Percentiles rank a stretch among this genome's conserved stretches.
Conservation (phyloP, 2,888 invertebrate genomes). For the Phorcus lineatus region DNA sequence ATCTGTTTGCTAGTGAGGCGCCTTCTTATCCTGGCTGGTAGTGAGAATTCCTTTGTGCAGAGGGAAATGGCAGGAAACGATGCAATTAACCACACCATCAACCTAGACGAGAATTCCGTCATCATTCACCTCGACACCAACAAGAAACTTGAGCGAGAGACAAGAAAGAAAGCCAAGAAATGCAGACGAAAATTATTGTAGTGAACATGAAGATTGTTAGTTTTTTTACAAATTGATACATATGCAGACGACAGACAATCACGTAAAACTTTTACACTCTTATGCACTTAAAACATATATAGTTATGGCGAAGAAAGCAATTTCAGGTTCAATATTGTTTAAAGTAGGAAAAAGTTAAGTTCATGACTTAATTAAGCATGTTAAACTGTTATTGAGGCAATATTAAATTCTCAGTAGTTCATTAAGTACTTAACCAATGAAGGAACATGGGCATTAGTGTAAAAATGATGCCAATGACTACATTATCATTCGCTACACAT, state of each 20-base stretch:
- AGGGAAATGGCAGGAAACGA: neutral
- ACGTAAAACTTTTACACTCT: neutral
- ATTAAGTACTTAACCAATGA: too few relatives aligned
- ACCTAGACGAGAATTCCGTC: neutral
- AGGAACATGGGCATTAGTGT: too few relatives aligned
- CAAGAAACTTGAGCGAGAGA: neutral
- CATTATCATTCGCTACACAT: too few relatives aligned
- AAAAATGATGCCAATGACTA: too few relatives aligned
- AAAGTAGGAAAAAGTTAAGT: too few relatives aligned
- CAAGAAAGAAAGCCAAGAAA: neutral
- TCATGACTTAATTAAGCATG: too few relatives aligned
- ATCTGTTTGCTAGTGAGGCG: neutral
- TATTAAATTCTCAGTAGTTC: too few relatives aligned
- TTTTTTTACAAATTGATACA: neutral
- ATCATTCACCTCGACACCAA: neutral
- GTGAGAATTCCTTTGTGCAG: neutral
- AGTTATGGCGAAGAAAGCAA: neutral
- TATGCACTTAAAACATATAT: neutral
- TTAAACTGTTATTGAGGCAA: too few relatives aligned
- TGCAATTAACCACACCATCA: neutral
- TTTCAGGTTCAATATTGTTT: too few relatives aligned
- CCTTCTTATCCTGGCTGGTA: neutral
- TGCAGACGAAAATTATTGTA: neutral
- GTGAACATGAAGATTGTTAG: neutral
- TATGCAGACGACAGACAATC: neutral